A percentile compares a stretch with the other conserved stretches of the same genome.
phyloP scores from a whole-genome alignment of 2,888 invertebrate species.

The Drepana falcataria region DNA sequence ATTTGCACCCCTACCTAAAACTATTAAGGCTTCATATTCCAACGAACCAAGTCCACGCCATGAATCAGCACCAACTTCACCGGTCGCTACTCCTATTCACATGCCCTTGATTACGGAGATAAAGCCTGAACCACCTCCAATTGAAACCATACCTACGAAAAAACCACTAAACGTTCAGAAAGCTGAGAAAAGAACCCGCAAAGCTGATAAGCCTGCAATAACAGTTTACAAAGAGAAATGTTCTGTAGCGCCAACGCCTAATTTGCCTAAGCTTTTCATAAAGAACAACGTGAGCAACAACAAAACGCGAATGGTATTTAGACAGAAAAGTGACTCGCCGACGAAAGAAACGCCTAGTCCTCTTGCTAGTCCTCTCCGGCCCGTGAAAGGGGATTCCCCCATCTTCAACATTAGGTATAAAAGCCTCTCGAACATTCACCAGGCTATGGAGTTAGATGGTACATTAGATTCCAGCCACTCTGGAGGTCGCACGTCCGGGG shows the following conservation, averaged over 20 bases:
- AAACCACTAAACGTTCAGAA: conserved; percentile 79
- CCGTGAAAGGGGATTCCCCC: conserved; percentile 84
- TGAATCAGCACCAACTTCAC: conserved; percentile 77
- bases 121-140: conserved; percentile 93
- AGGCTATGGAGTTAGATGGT: conserved; percentile 86
- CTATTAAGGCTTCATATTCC: conserved; percentile 82
- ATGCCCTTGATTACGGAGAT: conserved; percentile 77
- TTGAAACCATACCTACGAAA: conserved; percentile 93
- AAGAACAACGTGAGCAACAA: conserved; percentile 84
- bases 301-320: conserved; percentile 81
- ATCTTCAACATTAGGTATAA: conserved; percentile 87
- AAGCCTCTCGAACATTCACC: conserved; percentile 84
- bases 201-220: conserved; percentile 78
- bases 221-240: conserved; percentile 79
- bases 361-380: conserved; percentile 69
- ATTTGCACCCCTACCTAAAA: conserved; percentile 93
- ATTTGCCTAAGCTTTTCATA: conserved; percentile 87
- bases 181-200: conserved; percentile 87
- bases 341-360: conserved; percentile 85
- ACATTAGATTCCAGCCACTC: conserved; percentile 95
- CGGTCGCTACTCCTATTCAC: conserved; percentile 75
- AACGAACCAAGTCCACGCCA: conserved; percentile 65
- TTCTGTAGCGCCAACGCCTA: conserved; percentile 71
- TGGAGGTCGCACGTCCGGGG: conserved; percentile 91
- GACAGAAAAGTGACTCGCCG: conserved; percentile 85